Evolutionary conservation across 2,888 invertebrate species (phyloP).

Genomic region (Sisyra terminalis): DNA sequence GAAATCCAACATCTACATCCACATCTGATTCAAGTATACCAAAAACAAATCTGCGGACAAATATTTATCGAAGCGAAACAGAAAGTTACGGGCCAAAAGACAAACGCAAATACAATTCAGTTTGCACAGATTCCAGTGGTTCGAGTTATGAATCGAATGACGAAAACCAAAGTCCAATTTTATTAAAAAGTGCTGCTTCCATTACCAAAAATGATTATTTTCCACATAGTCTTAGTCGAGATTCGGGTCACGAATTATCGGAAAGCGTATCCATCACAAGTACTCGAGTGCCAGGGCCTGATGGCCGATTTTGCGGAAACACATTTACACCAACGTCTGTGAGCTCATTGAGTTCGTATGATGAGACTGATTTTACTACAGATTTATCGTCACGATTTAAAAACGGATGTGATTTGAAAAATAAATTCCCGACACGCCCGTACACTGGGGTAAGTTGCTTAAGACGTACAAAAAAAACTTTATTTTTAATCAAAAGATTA

Average conservation of each 20-base stretch:
- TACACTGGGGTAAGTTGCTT: slow-evolving; percentile 1
- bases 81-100: background rate
- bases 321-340: slow-evolving; percentile 26
- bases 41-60: background rate
- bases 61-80: slow-evolving; percentile 3
- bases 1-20: background rate
- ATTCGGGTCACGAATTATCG: slow-evolving; percentile 24
- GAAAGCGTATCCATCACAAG: slow-evolving; percentile 20
- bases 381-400: slow-evolving; percentile 22
- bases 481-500: too few relatives aligned
- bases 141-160: slow-evolving; percentile 23
- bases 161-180: slow-evolving; percentile 7
- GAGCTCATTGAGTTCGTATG: slow-evolving; percentile 26
- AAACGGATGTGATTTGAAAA: slow-evolving; percentile 17
- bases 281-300: background rate
- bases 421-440: background rate
- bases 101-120: slow-evolving; percentile 8
- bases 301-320: slow-evolving; percentile 12
- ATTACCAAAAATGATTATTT: slow-evolving; percentile 6
- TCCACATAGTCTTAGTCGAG: slow-evolving; percentile 19
- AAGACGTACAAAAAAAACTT: too few relatives aligned
- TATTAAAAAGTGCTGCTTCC: slow-evolving; percentile 2
- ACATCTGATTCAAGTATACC: slow-evolving; percentile 4
- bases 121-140: slow-evolving; percentile 20
- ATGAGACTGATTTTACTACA: slow-evolving; percentile 24